Percentiles rank a stretch among this genome's conserved stretches.
Evolutionary conservation across 2,888 invertebrate species (phyloP).

Genomic region (Anagyrus pseudococci): DNA sequence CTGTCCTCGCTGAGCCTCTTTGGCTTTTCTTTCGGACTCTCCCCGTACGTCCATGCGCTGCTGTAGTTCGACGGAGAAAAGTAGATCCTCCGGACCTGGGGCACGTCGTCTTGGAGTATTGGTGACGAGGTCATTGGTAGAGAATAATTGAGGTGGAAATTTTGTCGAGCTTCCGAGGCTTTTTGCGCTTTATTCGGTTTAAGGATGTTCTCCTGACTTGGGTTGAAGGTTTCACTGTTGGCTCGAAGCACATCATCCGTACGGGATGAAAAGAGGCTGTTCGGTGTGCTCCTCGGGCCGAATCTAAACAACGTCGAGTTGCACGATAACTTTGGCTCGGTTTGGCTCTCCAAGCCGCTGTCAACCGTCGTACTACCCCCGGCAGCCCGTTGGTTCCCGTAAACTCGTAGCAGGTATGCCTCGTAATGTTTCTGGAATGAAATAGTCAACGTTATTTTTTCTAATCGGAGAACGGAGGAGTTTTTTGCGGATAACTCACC

Average conservation of each 20-base stretch:
- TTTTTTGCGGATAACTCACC: slow-evolving; percentile 52
- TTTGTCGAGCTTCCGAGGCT: too few relatives aligned
- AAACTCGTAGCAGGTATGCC: slow-evolving; percentile 44
- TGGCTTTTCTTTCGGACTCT: not conserved
- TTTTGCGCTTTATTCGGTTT: too few relatives aligned
- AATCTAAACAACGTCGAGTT: too few relatives aligned
- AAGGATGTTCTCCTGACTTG: too few relatives aligned
- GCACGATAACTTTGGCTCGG: slow-evolving; percentile 41
- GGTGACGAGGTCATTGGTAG: too few relatives aligned
- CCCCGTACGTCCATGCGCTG: too few relatives aligned
- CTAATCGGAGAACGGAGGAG: not conserved
- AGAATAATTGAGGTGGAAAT: too few relatives aligned
- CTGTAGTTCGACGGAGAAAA: not conserved
- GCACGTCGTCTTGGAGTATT: too few relatives aligned
- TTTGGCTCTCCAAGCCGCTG: slow-evolving; percentile 50
- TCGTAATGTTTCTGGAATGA: slow-evolving; percentile 54
- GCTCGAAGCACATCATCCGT: too few relatives aligned
- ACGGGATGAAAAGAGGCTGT: too few relatives aligned
- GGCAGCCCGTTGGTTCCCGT: slow-evolving; percentile 42
- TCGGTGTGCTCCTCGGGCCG: too few relatives aligned
- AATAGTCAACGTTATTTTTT: not conserved
- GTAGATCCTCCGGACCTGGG: not conserved
- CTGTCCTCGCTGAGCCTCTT: not conserved
- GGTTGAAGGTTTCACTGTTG: too few relatives aligned
- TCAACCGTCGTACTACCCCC: slow-evolving; percentile 41